Percentiles rank a stretch among this genome's conserved stretches.
These are phyloP conservation scores for Antitype chi DNA, from an alignment of 2,888 invertebrate species.

Conservation along the genomic window DNA sequence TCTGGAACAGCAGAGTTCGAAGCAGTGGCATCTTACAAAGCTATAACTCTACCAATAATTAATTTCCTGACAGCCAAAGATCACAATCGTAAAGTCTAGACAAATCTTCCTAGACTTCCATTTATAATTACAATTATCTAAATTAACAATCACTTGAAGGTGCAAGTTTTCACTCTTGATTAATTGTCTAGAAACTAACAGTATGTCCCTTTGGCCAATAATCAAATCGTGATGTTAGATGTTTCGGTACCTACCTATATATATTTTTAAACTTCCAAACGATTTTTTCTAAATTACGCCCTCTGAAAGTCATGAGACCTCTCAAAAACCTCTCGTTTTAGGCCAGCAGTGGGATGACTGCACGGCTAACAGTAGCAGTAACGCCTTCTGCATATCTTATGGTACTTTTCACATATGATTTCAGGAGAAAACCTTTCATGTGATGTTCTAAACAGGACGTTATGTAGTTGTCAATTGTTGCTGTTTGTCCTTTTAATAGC, in stretches of 20 bases:
- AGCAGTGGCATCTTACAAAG: not conserved
- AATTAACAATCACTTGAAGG: constrained; percentile 36
- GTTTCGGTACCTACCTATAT: not conserved
- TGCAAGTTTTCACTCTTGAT: constrained; percentile 39
- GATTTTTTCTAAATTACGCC: not conserved
- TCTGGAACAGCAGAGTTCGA: not conserved
- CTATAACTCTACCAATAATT: constrained; percentile 24
- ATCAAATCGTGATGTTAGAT: not conserved
- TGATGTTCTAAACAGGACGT: not conserved
- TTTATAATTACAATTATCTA: constrained; percentile 41
- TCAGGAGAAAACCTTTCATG: not conserved
- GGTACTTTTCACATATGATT: not conserved
- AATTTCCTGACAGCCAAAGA: constrained; percentile 30
- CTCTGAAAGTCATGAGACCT: too few species aligned
- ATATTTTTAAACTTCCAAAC: not conserved
- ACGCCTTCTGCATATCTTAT: too few species aligned
- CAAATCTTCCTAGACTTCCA: constrained; percentile 24
- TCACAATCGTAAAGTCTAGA: constrained; percentile 30
- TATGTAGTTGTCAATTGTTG: too few species aligned
- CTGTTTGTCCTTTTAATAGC: too few species aligned
- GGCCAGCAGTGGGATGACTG: too few species aligned
- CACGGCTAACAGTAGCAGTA: too few species aligned
- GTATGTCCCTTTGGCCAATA: not conserved
- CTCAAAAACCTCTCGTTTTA: too few species aligned
- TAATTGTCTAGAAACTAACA: not conserved